Base-by-base conservation (phyloP, 1,140 invertebrate species). In the Ptiloglossa arizonensis region DNA sequence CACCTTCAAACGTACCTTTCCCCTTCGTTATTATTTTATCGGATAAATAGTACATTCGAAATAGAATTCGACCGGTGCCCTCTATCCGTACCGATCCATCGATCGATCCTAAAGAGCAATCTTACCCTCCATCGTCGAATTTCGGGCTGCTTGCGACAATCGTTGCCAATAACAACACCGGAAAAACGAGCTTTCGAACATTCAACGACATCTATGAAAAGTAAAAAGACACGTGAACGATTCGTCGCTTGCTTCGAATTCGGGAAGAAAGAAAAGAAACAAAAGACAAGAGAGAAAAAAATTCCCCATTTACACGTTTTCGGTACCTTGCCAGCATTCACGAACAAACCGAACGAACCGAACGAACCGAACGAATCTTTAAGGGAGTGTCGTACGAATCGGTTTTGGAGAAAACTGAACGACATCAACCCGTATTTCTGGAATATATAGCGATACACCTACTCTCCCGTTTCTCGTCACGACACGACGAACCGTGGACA, bases 71-170 rank as follows among this genome's bases (percentile, higher is more conserved):
- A n/a, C n/a, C n/a, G n/a, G n/a, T n/a, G n/a, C n/a, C n/a, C n/a
- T n/a, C n/a, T n/a, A n/a, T n/a, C n/a, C n/a, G n/a, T n/a, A n/a
- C n/a, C n/a, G n/a, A n/a, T n/a, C n/a, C n/a, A 64, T 44, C 22
- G 24, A 19, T 3, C 2, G 41, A 32, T 52, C 13, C n/a, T 19
- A 44, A 35, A 60, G 3, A 46, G 1, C 15, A 52, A 1, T 82
- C 79, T 90, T 88, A 92, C 91, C 89, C 88, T 82, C 84, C 87
- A n/a, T 87, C 79, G 27, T 91, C 89, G 59, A 88, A 92, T 69
- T 92, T 93, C 2, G 92, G 92, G 35, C 73, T 75, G 70, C 89
- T 87, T 17, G 79, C 63, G 8, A 87, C 85, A 15, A 62, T 73
- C 13, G 72, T 57, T 4, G 84, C 41, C 29, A 71, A 69, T 22